Percentiles rank a stretch among this genome's conserved stretches.
These are phyloP conservation scores for Synanthedon myopaeformis DNA, from an alignment of 2,888 invertebrate species.

Conservation along the genomic window DNA sequence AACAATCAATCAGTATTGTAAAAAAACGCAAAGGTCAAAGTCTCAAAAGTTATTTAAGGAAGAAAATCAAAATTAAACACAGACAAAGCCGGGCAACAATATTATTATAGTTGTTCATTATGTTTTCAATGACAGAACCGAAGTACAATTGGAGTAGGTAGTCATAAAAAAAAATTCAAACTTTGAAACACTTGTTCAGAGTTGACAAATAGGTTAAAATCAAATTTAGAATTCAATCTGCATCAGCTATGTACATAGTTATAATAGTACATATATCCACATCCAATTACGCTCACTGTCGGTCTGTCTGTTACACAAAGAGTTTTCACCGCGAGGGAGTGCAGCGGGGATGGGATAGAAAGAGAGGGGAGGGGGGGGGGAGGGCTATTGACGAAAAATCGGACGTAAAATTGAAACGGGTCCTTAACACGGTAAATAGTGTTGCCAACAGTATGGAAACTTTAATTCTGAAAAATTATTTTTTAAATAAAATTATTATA, in stretches of 20 bases:
- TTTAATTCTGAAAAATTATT: no score
- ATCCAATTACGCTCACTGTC: slow-evolving; percentile 16
- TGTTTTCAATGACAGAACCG: no score
- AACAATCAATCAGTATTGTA: no score
- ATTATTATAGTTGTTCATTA: no score
- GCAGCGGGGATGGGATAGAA: slow-evolving; percentile 6
- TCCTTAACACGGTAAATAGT: background rate
- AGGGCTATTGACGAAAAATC: slow-evolving; percentile 17
- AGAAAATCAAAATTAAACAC: no score
- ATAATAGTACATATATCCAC: slow-evolving; percentile 8
- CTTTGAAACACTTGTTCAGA: background rate
- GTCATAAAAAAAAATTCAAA: no score
- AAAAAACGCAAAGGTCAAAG: no score
- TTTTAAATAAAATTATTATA: no score
- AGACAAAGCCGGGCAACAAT: no score
- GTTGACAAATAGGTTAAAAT: background rate
- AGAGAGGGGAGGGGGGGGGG: slow-evolving; percentile 1
- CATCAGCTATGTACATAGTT: background rate
- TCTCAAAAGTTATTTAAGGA: no score
- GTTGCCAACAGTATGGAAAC: background rate
- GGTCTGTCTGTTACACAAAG: slow-evolving; percentile 19
- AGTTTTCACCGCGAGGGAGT: background rate
- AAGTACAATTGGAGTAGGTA: no score
- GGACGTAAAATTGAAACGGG: slow-evolving; percentile 18
- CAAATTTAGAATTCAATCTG: background rate